Base-by-base conservation (phyloP, 2,797 vertebrate species). In the Centroberyx gerrardi region DNA sequence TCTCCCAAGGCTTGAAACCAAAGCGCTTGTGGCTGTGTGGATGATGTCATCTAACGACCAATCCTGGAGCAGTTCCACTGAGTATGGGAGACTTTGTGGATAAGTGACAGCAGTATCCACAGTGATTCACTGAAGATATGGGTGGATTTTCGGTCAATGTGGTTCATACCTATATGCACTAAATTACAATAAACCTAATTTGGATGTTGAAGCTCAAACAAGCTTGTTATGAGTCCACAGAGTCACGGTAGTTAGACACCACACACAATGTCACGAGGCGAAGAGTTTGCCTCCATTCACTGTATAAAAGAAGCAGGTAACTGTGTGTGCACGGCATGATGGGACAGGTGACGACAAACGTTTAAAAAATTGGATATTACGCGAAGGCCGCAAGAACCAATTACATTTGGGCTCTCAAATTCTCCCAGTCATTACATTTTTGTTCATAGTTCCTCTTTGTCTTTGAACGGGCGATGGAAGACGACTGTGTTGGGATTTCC, bases 41-140 rank as follows among this genome's bases (percentile, higher is more conserved):
- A 55, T 76, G 73, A 88, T 74, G 75, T 85, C 82, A 83, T 77
- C 59, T n/a, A 59, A 12, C 60, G 78, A 72, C 58, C 58, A 69
- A 55, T 31, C 38, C 38, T 40, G 38, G 38, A 40, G 44, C 44
- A 3, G 15, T 15, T 48, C 15, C 44, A 38, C 31, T 15, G 58
- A 66, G 52, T 51, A 38, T 36, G n/a, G 38, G 74, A 81, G 48
- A 59, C 33, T 55, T 29, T 53, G 69, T 49, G 71, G 54, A 73
- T 40, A 2, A 31, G 33, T 46, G 74, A 75, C 72, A 78, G 49
- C 36, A 3, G 10, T 48, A 48, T 14, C 7, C 44, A 48, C 14
- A 14, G 15, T 66, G 80, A 78, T 87, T 84, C 77, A 80, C 62
- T 56, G 54, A 31, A 22, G 27, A 10, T 27, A 62, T 17, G 0